phyloP scores from a whole-genome alignment of 2,113 vertebrate species.

The Boleophthalmus pectinirostris region DNA sequence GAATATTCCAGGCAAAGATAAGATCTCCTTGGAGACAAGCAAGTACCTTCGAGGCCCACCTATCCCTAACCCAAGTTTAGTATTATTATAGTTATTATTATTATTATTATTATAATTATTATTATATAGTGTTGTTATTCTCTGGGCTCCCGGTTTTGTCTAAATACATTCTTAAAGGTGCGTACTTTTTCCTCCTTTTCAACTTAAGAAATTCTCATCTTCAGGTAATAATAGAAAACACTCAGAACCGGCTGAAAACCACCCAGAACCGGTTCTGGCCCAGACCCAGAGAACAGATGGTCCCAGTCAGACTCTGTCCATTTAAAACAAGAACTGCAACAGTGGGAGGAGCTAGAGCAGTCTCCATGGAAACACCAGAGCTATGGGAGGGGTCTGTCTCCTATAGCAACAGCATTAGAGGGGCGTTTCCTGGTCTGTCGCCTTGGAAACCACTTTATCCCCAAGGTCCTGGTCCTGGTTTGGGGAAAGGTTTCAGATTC shows the following conservation, averaged over 20 bases:
- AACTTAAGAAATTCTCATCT: neutral
- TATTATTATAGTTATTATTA: too few relatives aligned
- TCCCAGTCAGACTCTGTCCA: conserved; percentile 7
- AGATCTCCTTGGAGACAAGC: too few relatives aligned
- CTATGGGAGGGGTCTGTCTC: neutral
- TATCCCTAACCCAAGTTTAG: too few relatives aligned
- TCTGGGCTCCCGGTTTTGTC: too few relatives aligned
- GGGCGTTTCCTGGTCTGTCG: neutral
- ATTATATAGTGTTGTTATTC: too few relatives aligned
- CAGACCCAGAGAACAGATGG: conserved; percentile 17
- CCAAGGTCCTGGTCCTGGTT: neutral
- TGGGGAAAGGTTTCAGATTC: neutral
- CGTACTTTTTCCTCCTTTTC: too few relatives aligned
- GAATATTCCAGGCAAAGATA: too few relatives aligned
- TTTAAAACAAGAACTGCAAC: conserved; percentile 1
- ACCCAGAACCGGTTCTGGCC: conserved; percentile 2
- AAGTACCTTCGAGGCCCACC: too few relatives aligned
- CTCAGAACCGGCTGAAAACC: conserved; percentile 3
- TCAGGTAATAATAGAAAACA: neutral
- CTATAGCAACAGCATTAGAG: conserved; percentile 1
- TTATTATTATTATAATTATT: too few relatives aligned
- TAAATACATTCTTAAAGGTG: too few relatives aligned
- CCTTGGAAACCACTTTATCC: neutral
- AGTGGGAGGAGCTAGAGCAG: neutral
- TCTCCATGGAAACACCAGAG: neutral